A percentile compares a stretch with the other conserved stretches of the same genome.
Evolutionary conservation across 1,140 invertebrate species (phyloP).

Genomic region (Drosophila neocordata): DNA sequence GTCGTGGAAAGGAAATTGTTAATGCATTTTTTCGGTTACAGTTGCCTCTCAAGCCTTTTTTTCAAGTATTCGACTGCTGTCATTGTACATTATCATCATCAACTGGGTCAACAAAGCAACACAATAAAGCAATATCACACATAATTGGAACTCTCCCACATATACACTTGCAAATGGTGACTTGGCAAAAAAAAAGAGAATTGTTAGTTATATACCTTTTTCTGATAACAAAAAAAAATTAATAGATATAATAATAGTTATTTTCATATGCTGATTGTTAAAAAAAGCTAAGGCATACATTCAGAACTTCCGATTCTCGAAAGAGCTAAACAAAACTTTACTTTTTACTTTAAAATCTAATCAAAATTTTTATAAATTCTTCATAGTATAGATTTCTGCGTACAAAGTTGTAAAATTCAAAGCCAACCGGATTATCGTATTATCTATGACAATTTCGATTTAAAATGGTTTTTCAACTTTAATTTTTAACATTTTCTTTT

Average conservation of each 20-base stretch:
- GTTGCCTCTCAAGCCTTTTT: constrained; percentile 34
- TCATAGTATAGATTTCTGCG: background rate
- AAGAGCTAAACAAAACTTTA: too few species aligned
- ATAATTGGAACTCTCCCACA: background rate
- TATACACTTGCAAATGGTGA: background rate
- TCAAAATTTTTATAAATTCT: background rate
- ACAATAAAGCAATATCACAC: background rate
- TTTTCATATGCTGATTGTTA: too few species aligned
- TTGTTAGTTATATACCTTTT: too few species aligned
- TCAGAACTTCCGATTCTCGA: too few species aligned
- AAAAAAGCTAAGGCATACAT: too few species aligned
- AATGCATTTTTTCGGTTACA: constrained; percentile 61
- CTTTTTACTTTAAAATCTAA: too few species aligned
- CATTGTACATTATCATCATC: constrained; percentile 11
- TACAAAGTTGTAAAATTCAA: too few species aligned
- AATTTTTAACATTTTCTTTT: background rate
- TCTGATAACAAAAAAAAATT: too few species aligned
- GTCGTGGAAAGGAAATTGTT: constrained; percentile 61
- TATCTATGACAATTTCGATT: background rate
- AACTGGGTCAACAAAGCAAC: constrained; percentile 25
- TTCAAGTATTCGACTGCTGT: constrained; percentile 7
- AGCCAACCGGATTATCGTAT: too few species aligned
- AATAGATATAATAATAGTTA: too few species aligned
- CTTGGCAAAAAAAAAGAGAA: background rate
- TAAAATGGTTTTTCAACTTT: background rate